phyloP scores from a whole-genome alignment of 2,797 vertebrate genomes.

The Novumbra hubbsi region DNA sequence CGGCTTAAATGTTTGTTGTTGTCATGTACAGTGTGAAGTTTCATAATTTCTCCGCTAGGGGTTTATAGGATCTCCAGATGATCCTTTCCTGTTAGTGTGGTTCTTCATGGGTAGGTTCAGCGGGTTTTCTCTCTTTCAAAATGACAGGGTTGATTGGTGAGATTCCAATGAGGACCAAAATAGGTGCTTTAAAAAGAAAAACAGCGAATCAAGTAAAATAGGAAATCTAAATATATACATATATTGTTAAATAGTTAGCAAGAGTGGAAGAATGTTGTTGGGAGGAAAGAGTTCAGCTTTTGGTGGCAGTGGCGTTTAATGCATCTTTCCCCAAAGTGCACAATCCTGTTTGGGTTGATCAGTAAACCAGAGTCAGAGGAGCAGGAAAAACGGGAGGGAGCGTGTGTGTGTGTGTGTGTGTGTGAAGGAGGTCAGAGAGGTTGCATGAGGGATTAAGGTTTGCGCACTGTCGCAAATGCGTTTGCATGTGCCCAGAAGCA shows the following conservation, averaged over 20 bases:
- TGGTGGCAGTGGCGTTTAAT: too few species aligned
- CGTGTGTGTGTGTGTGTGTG: background rate
- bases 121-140: background rate
- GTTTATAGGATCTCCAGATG: too few species aligned
- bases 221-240: too few species aligned
- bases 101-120: background rate
- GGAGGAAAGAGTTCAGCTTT: too few species aligned
- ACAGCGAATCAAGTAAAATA: too few species aligned
- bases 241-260: too few species aligned
- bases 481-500: background rate
- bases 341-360: conserved; percentile 47
- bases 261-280: too few species aligned
- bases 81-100: background rate
- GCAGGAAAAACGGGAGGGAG: background rate
- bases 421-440: background rate
- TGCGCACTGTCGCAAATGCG: background rate
- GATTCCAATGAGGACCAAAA: background rate
- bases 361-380: conserved; percentile 6
- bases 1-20: too few species aligned
- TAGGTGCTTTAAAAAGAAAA: too few species aligned
- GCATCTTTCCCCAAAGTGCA: background rate
- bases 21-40: too few species aligned
- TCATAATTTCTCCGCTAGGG: too few species aligned
- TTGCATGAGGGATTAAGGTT: background rate
- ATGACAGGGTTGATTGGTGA: background rate